Conservation (phyloP, 2,113 vertebrate species). For the Mus pahari region DNA sequence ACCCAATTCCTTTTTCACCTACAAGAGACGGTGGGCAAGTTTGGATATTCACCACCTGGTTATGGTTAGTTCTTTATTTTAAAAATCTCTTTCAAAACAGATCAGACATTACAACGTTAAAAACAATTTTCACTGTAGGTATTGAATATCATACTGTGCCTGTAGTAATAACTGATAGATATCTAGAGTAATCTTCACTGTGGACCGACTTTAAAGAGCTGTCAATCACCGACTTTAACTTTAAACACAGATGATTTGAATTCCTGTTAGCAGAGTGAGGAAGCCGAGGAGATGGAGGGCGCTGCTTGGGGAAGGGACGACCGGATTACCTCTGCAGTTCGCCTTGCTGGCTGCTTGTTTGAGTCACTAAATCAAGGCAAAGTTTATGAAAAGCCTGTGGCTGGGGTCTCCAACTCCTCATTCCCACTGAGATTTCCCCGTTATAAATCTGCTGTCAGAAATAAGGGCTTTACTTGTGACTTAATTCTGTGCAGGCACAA, state of each 20-base stretch:
- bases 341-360: conserved; percentile 85
- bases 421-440: conserved; percentile 90
- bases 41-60: conserved; percentile 88
- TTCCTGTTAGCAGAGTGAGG: conserved; percentile 90
- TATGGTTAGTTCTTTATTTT: conserved; percentile 89
- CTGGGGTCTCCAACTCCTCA: conserved; percentile 88
- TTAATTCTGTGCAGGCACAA: conserved; percentile 90
- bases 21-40: neutral
- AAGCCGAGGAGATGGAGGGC: conserved; percentile 89
- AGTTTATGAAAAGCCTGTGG: conserved; percentile 92
- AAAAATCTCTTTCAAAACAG: conserved; percentile 88
- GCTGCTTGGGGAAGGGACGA: conserved; percentile 87
- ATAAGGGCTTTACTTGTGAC: conserved; percentile 87
- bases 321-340: conserved; percentile 91
- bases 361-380: conserved; percentile 89
- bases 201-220: conserved; percentile 87
- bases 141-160: conserved; percentile 89
- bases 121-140: conserved; percentile 89
- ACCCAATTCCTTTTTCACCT: conserved; percentile 1
- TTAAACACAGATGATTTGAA: conserved; percentile 91
- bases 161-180: conserved; percentile 91
- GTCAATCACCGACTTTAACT: conserved; percentile 89
- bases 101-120: conserved; percentile 89
- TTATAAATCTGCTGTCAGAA: conserved; percentile 92
- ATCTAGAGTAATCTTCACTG: conserved; percentile 90